phyloP scores from a whole-genome alignment of 2,888 invertebrate genomes.

The Orchesellides sinensis region DNA sequence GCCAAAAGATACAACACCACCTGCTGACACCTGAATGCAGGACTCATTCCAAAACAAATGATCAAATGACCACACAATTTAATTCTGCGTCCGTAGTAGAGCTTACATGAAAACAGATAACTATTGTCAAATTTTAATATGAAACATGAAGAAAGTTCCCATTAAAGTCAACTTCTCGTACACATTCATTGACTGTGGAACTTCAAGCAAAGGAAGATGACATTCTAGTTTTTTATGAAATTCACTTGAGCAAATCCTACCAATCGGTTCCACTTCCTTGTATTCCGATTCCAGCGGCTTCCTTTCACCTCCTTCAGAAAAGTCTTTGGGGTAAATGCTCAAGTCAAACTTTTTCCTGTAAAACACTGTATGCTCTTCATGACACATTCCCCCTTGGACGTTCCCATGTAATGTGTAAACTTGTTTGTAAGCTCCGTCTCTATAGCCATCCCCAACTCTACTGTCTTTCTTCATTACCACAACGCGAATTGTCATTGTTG shows the following conservation, averaged over 20 bases:
- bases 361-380: slow-evolving; percentile 14
- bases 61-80: too few relatives aligned
- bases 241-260: slow-evolving; percentile 20
- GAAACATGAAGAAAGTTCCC: slow-evolving; percentile 40
- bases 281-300: background rate
- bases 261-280: slow-evolving; percentile 13
- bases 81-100: too few relatives aligned
- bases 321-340: slow-evolving; percentile 5
- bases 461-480: slow-evolving; percentile 30
- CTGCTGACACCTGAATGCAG: too few relatives aligned
- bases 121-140: slow-evolving; percentile 27
- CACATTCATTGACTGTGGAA: slow-evolving; percentile 22
- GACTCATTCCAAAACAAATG: too few relatives aligned
- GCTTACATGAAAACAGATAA: too few relatives aligned
- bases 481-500: too few relatives aligned
- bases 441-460: background rate
- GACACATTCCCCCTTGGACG: background rate
- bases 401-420: slow-evolving; percentile 34
- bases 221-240: slow-evolving; percentile 11
- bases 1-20: too few relatives aligned
- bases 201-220: slow-evolving; percentile 29
- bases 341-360: slow-evolving; percentile 46
- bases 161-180: slow-evolving; percentile 49
- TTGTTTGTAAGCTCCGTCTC: slow-evolving; percentile 8
- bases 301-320: background rate